Evolutionary conservation across 2,888 invertebrate genomes (phyloP).

Genomic region (Bimastos eiseni): DNA sequence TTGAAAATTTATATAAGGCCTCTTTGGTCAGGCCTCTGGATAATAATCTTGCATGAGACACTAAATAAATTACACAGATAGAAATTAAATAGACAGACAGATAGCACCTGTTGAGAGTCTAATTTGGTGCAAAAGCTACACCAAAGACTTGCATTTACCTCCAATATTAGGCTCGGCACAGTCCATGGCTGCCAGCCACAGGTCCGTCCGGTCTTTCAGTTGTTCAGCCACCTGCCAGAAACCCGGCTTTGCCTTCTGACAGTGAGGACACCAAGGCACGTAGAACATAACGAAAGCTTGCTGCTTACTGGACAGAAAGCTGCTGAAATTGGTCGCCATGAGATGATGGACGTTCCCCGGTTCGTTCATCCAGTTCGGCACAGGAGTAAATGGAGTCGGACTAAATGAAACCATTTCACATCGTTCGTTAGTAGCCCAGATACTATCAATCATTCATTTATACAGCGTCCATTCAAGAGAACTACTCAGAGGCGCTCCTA

Average conservation of each 20-base stretch:
- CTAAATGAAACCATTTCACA: not conserved
- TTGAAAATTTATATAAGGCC: no score
- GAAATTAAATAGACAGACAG: no score
- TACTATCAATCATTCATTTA: not conserved
- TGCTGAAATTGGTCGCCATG: slow-evolving; percentile 72
- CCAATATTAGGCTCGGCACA: slow-evolving; percentile 65
- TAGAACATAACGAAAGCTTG: slow-evolving; percentile 88
- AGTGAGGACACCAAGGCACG: slow-evolving; percentile 90
- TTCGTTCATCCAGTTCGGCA: slow-evolving; percentile 77
- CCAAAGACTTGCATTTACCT: not conserved
- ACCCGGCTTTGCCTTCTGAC: slow-evolving; percentile 82
- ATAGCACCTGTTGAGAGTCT: not conserved
- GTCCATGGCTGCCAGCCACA: slow-evolving; percentile 77
- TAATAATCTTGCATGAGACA: no score
- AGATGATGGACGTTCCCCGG: slow-evolving; percentile 77
- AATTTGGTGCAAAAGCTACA: not conserved
- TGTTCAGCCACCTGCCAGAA: slow-evolving; percentile 76
- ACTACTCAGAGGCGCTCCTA: no score
- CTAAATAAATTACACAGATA: no score
- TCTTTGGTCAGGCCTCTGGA: no score
- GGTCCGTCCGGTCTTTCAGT: slow-evolving; percentile 76
- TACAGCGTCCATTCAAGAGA: no score
- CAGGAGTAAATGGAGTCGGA: slow-evolving; percentile 54
- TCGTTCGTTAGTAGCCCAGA: not conserved
- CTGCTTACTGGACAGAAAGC: slow-evolving; percentile 78